Base-by-base conservation (phyloP, 2,888 invertebrate genomes). In the Galerucella nymphaeae region DNA sequence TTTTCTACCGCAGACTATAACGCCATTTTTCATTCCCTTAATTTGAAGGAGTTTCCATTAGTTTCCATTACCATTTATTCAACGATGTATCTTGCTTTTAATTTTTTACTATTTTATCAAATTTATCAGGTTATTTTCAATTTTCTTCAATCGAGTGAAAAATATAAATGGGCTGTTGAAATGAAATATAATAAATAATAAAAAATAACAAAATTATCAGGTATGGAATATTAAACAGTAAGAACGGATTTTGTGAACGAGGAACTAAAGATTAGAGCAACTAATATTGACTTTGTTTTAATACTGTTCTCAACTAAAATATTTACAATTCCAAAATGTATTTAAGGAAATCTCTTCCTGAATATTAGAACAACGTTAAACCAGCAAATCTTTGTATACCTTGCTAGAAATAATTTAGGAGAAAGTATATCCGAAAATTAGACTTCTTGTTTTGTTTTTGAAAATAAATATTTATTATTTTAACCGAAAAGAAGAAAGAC, bases 321-420 rank as follows among this genome's bases (percentile, higher is more conserved):
- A 83, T 84, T 84, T 84, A 79, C 82, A 75, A 79, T 80, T 79
- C 81, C 75, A 41, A 82, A 82, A 82, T 79, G 83, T 83, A 82
- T 82, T 83, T 83, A 83, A 83, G 82, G 82, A 82, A 83, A 62
- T 83, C 83, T 83, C 83, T 81, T 81, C 80, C 77, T 75, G 79
- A 80, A 83, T 83, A 82, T 82, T 81, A 79, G 81, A 77, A 78
- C 78, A 79, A 73, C 77, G 75, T 74, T 80, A 79, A 82, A 80
- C 76, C 77, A 76, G 79, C 78, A 79, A 81, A 80, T 79, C 38
- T 63, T 48, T 68, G 50, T 14, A 20, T 55, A 78, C 77, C 77
- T 78, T 80, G 81, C 8, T 48, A n/a, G 14, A n/a, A 48, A n/a
- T 48, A 48, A 14, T 48, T 48, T n/a, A n/a, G n/a, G 5, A 48